phyloP scores from a whole-genome alignment of 2,888 invertebrate genomes.

The Cheilosia grossa region DNA sequence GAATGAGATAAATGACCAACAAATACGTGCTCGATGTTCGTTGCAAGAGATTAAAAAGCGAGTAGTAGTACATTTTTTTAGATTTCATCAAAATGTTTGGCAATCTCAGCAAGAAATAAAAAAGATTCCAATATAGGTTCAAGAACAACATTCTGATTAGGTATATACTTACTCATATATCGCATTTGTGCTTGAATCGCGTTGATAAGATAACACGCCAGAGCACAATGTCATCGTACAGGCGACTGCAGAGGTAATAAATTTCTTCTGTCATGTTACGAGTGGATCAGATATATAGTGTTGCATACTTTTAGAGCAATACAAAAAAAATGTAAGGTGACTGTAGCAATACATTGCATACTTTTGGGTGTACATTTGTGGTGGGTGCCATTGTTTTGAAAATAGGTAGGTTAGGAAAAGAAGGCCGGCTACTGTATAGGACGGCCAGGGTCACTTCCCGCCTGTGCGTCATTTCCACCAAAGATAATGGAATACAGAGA shows the following conservation, averaged over 20 bases:
- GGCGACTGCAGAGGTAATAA: neutral
- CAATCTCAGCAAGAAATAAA: slow-evolving; percentile 11
- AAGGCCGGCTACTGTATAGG: neutral
- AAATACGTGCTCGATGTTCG: slow-evolving; percentile 4
- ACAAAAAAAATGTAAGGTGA: neutral
- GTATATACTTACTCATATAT: slow-evolving; percentile 15
- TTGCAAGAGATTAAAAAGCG: slow-evolving; percentile 12
- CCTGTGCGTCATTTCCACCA: too few species aligned
- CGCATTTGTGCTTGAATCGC: slow-evolving; percentile 22
- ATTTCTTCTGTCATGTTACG: slow-evolving; percentile 18
- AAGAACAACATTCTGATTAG: slow-evolving; percentile 43
- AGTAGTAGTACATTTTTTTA: neutral
- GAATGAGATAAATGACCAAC: slow-evolving; percentile 6
- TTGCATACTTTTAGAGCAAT: neutral
- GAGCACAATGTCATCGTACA: slow-evolving; percentile 16
- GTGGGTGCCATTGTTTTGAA: too few species aligned
- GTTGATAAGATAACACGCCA: slow-evolving; percentile 40
- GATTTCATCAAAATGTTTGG: slow-evolving; percentile 19
- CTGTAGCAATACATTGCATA: neutral
- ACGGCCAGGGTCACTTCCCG: too few species aligned
- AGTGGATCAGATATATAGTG: neutral
- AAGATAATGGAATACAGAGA: too few species aligned
- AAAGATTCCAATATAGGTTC: slow-evolving; percentile 35
- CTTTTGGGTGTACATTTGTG: neutral
- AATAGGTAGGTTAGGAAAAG: neutral